These are phyloP conservation scores for Schizotus pectinicornis DNA, from an alignment of 2,888 invertebrate genomes.

Conservation along the genomic window DNA sequence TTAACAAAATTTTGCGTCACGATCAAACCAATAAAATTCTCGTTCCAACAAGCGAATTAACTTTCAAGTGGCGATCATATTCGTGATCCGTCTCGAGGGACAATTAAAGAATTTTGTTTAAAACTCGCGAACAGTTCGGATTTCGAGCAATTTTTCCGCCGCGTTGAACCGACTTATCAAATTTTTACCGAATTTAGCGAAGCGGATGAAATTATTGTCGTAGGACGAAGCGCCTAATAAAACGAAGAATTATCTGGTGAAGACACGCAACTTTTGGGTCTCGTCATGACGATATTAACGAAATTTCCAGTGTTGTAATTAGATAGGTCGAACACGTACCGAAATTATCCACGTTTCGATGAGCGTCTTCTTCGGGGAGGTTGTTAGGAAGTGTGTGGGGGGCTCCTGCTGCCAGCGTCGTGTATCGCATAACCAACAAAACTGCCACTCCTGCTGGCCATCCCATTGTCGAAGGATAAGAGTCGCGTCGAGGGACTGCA, in stretches of 20 bases:
- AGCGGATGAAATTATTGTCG: background rate
- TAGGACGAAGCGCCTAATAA: background rate
- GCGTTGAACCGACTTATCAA: too few relatives aligned
- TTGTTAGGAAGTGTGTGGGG: constrained; percentile 26
- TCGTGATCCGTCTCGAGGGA: too few relatives aligned
- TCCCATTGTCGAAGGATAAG: constrained; percentile 36
- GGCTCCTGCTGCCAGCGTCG: constrained; percentile 29
- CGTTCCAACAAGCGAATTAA: too few relatives aligned
- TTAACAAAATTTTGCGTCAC: too few relatives aligned
- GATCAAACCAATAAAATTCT: too few relatives aligned
- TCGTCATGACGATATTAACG: background rate
- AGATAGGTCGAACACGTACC: constrained; percentile 30
- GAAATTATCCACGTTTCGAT: constrained; percentile 22
- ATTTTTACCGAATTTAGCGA: too few relatives aligned
- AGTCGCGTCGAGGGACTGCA: background rate
- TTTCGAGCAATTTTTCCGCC: too few relatives aligned
- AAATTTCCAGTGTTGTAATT: too few relatives aligned
- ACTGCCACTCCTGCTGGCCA: constrained; percentile 39
- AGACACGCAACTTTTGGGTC: background rate
- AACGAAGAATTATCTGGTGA: background rate
- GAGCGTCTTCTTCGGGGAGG: constrained; percentile 23
- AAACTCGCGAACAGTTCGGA: too few relatives aligned
- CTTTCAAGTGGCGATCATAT: too few relatives aligned
- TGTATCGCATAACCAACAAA: constrained; percentile 39
- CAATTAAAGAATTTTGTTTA: too few relatives aligned